phyloP scores from a whole-genome alignment of 92 coral and sea anemone species.

The Porites evermanni region DNA sequence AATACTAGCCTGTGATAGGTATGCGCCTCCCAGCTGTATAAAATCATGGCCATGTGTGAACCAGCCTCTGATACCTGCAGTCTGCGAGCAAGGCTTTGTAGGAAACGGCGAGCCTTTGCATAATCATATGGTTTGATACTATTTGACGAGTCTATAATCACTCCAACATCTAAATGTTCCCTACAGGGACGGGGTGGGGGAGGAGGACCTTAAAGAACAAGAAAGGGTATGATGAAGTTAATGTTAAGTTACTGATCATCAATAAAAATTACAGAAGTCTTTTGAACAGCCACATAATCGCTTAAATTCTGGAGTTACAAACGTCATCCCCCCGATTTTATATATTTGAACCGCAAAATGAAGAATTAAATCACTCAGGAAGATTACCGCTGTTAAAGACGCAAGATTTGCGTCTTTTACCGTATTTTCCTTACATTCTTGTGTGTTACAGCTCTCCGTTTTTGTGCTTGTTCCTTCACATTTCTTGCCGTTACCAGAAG shows the following conservation, averaged over 20 bases:
- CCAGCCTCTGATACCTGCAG: slow-evolving; percentile 23
- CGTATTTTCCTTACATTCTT: slow-evolving; percentile 13
- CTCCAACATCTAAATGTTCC: slow-evolving; percentile 8
- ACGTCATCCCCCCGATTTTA: too few species aligned
- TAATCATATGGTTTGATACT: slow-evolving; percentile 4
- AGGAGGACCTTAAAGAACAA: not conserved
- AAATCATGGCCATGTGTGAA: slow-evolving; percentile 21
- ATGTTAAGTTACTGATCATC: not conserved
- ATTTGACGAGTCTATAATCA: slow-evolving; percentile 7
- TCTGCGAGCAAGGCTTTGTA: slow-evolving; percentile 9
- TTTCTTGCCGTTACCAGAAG: slow-evolving; percentile 28
- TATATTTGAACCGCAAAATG: too few species aligned
- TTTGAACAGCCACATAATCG: too few species aligned
- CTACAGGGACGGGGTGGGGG: slow-evolving; percentile 2
- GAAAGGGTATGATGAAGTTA: not conserved
- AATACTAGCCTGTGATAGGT: not conserved
- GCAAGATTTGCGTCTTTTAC: too few species aligned
- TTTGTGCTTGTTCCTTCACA: slow-evolving; percentile 12
- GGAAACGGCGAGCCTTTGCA: not conserved
- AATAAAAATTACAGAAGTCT: too few species aligned
- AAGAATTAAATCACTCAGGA: too few species aligned
- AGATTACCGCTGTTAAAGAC: too few species aligned
- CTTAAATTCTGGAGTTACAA: too few species aligned
- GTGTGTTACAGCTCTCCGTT: slow-evolving; percentile 31
- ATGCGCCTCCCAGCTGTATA: slow-evolving; percentile 34